A percentile compares a stretch with the other conserved stretches of the same genome.
Evolutionary conservation across 1,140 invertebrate genomes (phyloP).

Genomic region (Bombus superbus): DNA sequence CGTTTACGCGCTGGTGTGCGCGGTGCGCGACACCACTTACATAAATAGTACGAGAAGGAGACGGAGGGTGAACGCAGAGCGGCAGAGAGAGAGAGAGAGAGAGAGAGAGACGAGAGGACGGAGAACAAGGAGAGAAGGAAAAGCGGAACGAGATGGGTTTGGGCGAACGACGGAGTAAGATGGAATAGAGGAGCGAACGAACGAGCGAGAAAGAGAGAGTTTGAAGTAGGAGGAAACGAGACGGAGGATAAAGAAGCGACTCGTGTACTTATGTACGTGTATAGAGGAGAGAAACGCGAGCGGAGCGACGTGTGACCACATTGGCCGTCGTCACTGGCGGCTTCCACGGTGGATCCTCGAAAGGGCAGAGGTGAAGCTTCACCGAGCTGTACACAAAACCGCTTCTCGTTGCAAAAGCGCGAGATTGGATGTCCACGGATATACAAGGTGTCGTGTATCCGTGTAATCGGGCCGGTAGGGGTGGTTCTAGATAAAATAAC

Average conservation of each 20-base stretch:
- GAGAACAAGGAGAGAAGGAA: background rate
- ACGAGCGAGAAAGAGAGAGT: background rate
- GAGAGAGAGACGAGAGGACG: background rate
- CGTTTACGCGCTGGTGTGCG: conserved; percentile 21
- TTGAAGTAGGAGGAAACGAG: background rate
- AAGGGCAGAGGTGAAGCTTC: conserved; percentile 65
- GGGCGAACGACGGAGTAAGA: background rate
- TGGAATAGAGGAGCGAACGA: background rate
- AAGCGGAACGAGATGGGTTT: background rate
- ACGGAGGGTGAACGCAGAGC: background rate
- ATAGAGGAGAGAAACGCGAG: conserved; percentile 35
- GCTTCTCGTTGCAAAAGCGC: conserved; percentile 57
- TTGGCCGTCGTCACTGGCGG: conserved; percentile 43
- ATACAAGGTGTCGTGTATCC: conserved; percentile 5
- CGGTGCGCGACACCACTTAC: conserved; percentile 33
- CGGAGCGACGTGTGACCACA: conserved; percentile 57
- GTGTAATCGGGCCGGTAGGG: background rate
- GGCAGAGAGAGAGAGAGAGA: no score
- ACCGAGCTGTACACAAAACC: conserved; percentile 54
- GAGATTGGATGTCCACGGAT: conserved; percentile 53
- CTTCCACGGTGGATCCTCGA: conserved; percentile 51
- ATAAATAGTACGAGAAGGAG: conserved; percentile 34
- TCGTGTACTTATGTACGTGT: background rate
- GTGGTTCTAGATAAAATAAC: background rate
- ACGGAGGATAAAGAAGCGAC: conserved; percentile 5